phyloP scores from a whole-genome alignment of 2,888 invertebrate genomes.

The Lochmaea capreae region DNA sequence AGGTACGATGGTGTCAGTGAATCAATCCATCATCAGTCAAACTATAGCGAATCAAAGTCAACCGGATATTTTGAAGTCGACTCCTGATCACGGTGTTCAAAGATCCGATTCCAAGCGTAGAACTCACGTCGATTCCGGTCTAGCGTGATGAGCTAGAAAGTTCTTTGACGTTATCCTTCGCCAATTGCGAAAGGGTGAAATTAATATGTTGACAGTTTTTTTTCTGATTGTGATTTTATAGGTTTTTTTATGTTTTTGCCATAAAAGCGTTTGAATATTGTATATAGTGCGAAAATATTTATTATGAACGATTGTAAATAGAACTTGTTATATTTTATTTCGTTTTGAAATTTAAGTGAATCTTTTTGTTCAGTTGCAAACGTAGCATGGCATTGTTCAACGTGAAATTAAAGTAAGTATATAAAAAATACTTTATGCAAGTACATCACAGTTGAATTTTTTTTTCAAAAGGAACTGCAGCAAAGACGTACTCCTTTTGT shows the following conservation, averaged over 20 bases:
- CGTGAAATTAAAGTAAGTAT: neutral
- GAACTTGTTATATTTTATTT: slow-evolving; percentile 33
- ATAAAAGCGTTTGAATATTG: slow-evolving; percentile 41
- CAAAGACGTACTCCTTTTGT: too few relatives aligned
- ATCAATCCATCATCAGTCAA: slow-evolving; percentile 63
- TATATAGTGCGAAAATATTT: slow-evolving; percentile 43
- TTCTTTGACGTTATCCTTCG: neutral
- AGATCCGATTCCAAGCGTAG: slow-evolving; percentile 67
- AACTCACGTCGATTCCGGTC: slow-evolving; percentile 66
- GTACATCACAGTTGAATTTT: too few relatives aligned
- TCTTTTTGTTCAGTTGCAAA: slow-evolving; percentile 7
- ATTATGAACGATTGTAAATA: slow-evolving; percentile 44
- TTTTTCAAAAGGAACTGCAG: too few relatives aligned
- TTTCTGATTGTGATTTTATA: slow-evolving; percentile 42
- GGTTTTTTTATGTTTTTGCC: slow-evolving; percentile 41
- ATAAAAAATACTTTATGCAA: neutral
- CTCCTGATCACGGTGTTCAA: slow-evolving; percentile 78
- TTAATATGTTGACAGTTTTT: slow-evolving; percentile 19
- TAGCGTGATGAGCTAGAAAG: slow-evolving; percentile 62
- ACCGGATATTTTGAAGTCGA: slow-evolving; percentile 87
- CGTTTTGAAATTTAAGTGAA: slow-evolving; percentile 16
- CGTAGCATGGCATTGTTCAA: neutral
- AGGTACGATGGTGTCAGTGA: slow-evolving; percentile 65
- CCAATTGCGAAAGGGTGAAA: slow-evolving; percentile 1
- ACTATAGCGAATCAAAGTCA: slow-evolving; percentile 66